A percentile compares a stretch with the other conserved stretches of the same genome.
phyloP scores from a whole-genome alignment of 2,888 invertebrate genomes.

The Calliphora vomitoria region DNA sequence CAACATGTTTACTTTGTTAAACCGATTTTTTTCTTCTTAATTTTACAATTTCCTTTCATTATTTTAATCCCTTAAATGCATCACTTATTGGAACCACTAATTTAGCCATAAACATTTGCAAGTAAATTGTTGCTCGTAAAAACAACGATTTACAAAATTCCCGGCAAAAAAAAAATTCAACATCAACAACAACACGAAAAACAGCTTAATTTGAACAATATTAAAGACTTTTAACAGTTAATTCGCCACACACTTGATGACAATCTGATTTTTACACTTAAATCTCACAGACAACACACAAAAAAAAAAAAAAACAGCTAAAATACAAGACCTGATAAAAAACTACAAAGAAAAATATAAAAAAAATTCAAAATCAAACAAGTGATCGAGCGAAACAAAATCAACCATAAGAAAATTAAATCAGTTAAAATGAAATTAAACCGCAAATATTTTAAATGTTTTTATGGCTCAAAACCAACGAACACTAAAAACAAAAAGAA shows the following conservation, averaged over 20 bases:
- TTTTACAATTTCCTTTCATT: not conserved
- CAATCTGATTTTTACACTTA: slow-evolving; percentile 63
- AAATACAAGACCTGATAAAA: not conserved
- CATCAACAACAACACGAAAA: slow-evolving; percentile 6
- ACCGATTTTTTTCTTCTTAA: too few species aligned
- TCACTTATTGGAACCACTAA: not conserved
- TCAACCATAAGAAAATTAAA: slow-evolving; percentile 59
- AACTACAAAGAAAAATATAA: not conserved
- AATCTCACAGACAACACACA: not conserved
- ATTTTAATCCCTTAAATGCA: not conserved
- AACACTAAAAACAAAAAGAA: not conserved
- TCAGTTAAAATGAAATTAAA: slow-evolving; percentile 64
- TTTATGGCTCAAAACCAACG: slow-evolving; percentile 48
- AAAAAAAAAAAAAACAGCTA: not conserved
- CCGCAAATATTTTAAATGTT: slow-evolving; percentile 73
- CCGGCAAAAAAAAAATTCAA: not conserved
- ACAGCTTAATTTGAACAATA: slow-evolving; percentile 64
- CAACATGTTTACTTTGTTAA: too few species aligned
- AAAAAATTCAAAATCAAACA: slow-evolving; percentile 37
- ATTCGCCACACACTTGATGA: slow-evolving; percentile 53
- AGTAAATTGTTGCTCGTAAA: not conserved
- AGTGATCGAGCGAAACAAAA: slow-evolving; percentile 28
- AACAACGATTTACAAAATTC: not conserved
- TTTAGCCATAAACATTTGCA: slow-evolving; percentile 29
- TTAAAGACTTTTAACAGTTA: slow-evolving; percentile 55